Evolutionary conservation across 2,797 vertebrate genomes (phyloP).

Genomic region (Urocyon cinereoargenteus): DNA sequence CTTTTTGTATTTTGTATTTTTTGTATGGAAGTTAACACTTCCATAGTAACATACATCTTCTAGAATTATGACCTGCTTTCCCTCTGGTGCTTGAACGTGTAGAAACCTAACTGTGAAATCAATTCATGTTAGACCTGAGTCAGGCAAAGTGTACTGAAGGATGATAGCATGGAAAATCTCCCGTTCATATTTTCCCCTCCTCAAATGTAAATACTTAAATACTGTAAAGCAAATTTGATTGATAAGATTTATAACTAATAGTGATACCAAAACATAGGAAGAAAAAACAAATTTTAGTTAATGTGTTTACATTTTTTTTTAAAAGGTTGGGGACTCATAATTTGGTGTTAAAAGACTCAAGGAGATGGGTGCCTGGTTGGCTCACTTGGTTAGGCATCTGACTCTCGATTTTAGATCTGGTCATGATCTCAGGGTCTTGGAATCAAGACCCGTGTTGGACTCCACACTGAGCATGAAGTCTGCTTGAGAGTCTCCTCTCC

Average conservation of each 20-base stretch:
- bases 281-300: constrained; percentile 45
- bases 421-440: not conserved
- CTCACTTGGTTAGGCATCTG: not conserved
- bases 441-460: not conserved
- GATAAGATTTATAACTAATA: constrained; percentile 68
- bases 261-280: constrained; percentile 56
- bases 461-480: not conserved
- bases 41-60: constrained; percentile 39
- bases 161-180: constrained; percentile 69
- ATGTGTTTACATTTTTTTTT: not conserved
- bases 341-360: not conserved
- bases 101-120: constrained; percentile 71
- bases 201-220: constrained; percentile 51
- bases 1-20: constrained; percentile 54
- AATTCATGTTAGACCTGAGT: constrained; percentile 69
- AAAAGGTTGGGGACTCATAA: not conserved
- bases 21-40: not conserved
- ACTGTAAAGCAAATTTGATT: constrained; percentile 59
- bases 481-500: not conserved
- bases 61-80: constrained; percentile 64
- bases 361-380: not conserved
- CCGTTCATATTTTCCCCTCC: constrained; percentile 65
- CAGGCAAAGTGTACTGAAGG: constrained; percentile 11
- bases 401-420: not conserved
- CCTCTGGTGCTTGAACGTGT: constrained; percentile 41